Base-by-base conservation (phyloP, 2,113 vertebrate genomes). In the Halichoeres trimaculatus region DNA sequence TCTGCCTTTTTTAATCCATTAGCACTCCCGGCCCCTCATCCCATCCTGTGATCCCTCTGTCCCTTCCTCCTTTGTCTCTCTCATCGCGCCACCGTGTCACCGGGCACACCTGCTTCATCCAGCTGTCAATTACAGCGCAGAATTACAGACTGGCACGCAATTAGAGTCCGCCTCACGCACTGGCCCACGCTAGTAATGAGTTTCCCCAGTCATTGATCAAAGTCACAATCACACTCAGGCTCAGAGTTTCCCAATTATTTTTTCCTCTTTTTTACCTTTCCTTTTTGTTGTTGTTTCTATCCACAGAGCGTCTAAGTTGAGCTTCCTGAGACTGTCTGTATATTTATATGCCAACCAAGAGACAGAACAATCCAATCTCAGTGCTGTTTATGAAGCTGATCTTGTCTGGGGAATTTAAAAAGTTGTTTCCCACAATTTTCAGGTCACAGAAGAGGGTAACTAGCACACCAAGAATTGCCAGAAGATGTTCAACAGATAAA, bases 161-260 rank as follows among this genome's bases (percentile, higher is more conserved):
- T 91, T 90, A 92, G 73, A 73, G 83, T 80, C 84, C 71, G 84
- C 83, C 88, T 88, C 85, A 74, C 65, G 74, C 84, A 85, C 89
- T 74, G 87, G 85, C 77, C 86, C 77, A 77, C 62, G 80, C 87
- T 84, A 76, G 73, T 94, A 93, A 94, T 93, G 93, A 93, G 79
- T 92, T 94, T 93, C 90, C 88, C 73, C 86, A 87, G 88, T 90
- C 92, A 94, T 93, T 94, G 92, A 94, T 94, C 92, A 93, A 93
- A 93, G 92, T 93, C 93, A 92, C 82, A 88, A 89, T 89, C 86
- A 57, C 85, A 88, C 81, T 81, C 81, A 10, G 71, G 63, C 65
- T 83, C 81, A 81, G 81, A 86, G 82, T 91, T 90, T 90, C 79
- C 84, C 87, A 89, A 92, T 93, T 92, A 89, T 86, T 85, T 85